Percentiles rank a stretch among this genome's conserved stretches.
phyloP scores from a whole-genome alignment of 2,113 vertebrate genomes.

The Nycticryphes semicollaris region DNA sequence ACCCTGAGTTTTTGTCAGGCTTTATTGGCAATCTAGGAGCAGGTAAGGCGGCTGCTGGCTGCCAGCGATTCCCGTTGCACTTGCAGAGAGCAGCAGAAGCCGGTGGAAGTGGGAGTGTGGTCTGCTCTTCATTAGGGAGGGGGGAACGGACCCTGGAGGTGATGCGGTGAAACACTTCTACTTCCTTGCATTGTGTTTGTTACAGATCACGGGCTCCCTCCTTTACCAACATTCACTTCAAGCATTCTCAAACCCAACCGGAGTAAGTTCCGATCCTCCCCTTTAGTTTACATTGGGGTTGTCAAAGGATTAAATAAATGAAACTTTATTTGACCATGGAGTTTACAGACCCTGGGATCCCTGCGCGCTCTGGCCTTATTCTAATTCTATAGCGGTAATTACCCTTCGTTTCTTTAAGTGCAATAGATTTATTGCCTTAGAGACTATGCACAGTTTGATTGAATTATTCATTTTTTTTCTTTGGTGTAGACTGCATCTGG shows the following conservation, averaged over 20 bases:
- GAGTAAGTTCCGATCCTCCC: conserved; percentile 66
- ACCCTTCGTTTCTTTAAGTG: conserved; percentile 81
- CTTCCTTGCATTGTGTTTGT: conserved; percentile 47
- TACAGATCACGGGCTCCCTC: background rate
- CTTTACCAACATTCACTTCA: conserved; percentile 35
- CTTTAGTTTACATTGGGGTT: conserved; percentile 66
- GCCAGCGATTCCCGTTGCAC: conserved; percentile 48
- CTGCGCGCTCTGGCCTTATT: conserved; percentile 76
- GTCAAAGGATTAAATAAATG: conserved; percentile 76
- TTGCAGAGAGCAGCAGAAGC: conserved; percentile 45
- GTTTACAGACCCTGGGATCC: conserved; percentile 71
- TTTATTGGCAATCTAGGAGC: conserved; percentile 52
- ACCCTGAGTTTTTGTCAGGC: conserved; percentile 56
- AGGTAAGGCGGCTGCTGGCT: conserved; percentile 73
- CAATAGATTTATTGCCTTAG: conserved; percentile 83
- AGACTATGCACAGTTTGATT: conserved; percentile 85
- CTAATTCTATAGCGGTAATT: conserved; percentile 80
- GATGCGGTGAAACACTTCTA: conserved; percentile 61
- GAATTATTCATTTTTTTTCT: conserved; percentile 88
- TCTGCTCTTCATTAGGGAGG: conserved; percentile 48
- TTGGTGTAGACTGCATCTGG: conserved; percentile 86
- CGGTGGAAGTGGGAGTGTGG: conserved; percentile 55
- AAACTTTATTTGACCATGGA: conserved; percentile 78
- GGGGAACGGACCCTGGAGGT: conserved; percentile 68
- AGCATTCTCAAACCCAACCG: conserved; percentile 32